Conservation (phyloP, 2,113 vertebrate genomes). For the Xiphophorus hellerii region DNA sequence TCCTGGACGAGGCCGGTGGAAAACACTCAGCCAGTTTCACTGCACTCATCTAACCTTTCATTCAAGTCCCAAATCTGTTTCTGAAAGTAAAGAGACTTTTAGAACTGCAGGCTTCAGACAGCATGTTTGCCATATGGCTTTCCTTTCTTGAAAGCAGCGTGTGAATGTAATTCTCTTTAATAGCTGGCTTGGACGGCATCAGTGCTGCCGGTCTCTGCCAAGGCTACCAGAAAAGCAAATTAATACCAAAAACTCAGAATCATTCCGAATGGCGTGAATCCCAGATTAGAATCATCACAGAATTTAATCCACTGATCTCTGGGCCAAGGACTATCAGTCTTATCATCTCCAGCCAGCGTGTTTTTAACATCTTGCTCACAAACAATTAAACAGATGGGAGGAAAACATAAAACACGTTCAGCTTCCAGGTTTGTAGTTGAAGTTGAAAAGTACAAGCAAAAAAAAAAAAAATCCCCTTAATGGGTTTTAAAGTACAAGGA, state of each 20-base stretch:
- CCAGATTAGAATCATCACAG: conserved; percentile 63
- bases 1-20: conserved; percentile 89
- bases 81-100: conserved; percentile 25
- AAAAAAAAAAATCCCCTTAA: conserved; percentile 9
- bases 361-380: conserved; percentile 46
- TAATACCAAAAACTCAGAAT: conserved; percentile 40
- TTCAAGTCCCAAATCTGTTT: neutral
- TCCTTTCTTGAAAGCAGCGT: conserved; percentile 36
- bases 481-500: conserved; percentile 14
- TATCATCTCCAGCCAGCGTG: conserved; percentile 38
- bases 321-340: conserved; percentile 64
- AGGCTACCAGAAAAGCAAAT: conserved; percentile 29
- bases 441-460: conserved; percentile 48
- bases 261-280: conserved; percentile 58
- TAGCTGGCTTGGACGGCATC: conserved; percentile 4
- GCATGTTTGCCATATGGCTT: conserved; percentile 46
- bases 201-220: conserved; percentile 21
- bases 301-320: conserved; percentile 62
- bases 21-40: too few species aligned
- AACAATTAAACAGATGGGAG: conserved; percentile 64
- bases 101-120: conserved; percentile 14
- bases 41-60: neutral
- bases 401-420: conserved; percentile 36
- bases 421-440: conserved; percentile 61
- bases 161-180: conserved; percentile 25